Evolutionary conservation across 2,888 invertebrate species (phyloP), one percentile per base, ranked within the genome.

Genomic region (Sesia apiformis): DNA sequence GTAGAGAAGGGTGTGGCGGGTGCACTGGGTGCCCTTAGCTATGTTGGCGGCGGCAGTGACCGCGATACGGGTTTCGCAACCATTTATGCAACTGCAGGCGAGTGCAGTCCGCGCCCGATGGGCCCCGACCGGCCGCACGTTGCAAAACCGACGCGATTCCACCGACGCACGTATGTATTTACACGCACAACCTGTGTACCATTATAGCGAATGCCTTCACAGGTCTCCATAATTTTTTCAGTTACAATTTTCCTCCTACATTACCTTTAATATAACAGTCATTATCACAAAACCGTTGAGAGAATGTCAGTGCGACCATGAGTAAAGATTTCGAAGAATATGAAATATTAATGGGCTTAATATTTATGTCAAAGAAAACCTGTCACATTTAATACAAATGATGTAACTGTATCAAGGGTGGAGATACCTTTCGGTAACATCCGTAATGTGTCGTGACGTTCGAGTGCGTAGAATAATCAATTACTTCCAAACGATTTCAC

Each of bases 41-140:
- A 61, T 59, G 67, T 69, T 4, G 55, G 72, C 74, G 69, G 74
- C 84, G 86, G 81, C 88, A 88, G 88, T 88, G 88, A 88, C 88
- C 88, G 86, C 84, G 84, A 85, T 87, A 77, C 78, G 69, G 49
- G 74, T 88, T 74, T 84, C 76, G 79, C 81, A 88, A 87, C 58
- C 58, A 68, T 86, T 87, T 85, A 87, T 88, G 88, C 88, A 88
- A 88, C 78, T 81, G 81, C 84, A 79, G 64, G 72, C 74, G 74
- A 81, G 76, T 85, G 84, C 84, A 83, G 76, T 70, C 68, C 69
- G 73, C 77, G 72, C 78, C 76, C 81, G 86, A 84, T 82, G 84
- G 84, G 75, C 80, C 75, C 70, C 69, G 72, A 67, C 69, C 72
- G 71, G 70, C 69, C 67, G 66, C 7, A 38, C 38, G 66, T 86